These are phyloP conservation scores for Tetragonula clypearis DNA, from an alignment of 1,140 invertebrate species.

Conservation along the genomic window DNA sequence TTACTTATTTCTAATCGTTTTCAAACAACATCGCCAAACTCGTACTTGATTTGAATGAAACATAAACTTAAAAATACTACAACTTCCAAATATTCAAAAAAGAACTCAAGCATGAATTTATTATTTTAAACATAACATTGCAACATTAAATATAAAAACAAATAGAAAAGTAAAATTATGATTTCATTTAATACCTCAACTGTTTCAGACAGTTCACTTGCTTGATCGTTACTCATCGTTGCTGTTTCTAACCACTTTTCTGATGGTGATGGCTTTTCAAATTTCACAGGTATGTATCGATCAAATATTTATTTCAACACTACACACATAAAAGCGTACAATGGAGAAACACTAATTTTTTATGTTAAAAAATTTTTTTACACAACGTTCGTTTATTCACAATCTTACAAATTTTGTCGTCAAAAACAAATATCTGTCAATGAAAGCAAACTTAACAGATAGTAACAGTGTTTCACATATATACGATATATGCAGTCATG, in stretches of 20 bases:
- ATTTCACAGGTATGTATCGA: conserved; percentile 10
- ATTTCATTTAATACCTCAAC: conserved; percentile 66
- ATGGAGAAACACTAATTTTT: not conserved
- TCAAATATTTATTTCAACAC: conserved; percentile 38
- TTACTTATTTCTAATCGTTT: not conserved
- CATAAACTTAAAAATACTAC: not conserved
- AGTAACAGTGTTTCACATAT: conserved; percentile 33
- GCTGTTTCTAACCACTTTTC: conserved; percentile 52
- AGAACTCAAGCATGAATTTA: not conserved
- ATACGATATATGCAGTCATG: conserved; percentile 23
- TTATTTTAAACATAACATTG: not conserved
- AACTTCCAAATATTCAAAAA: not conserved
- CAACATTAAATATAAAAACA: not conserved
- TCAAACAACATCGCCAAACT: too few species aligned
- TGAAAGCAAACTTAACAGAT: conserved; percentile 24
- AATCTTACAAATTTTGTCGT: not conserved
- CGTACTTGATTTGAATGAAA: not conserved
- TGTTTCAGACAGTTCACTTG: conserved; percentile 69
- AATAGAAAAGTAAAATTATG: not conserved
- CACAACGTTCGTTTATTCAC: not conserved
- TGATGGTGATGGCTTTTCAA: conserved; percentile 24
- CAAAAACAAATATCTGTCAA: conserved; percentile 50
- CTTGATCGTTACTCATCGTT: conserved; percentile 77
- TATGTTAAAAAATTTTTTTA: not conserved
- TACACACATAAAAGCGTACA: conserved; percentile 25